phyloP scores from a whole-genome alignment of 2,797 vertebrate genomes.

The Pogoniulus pusillus region DNA sequence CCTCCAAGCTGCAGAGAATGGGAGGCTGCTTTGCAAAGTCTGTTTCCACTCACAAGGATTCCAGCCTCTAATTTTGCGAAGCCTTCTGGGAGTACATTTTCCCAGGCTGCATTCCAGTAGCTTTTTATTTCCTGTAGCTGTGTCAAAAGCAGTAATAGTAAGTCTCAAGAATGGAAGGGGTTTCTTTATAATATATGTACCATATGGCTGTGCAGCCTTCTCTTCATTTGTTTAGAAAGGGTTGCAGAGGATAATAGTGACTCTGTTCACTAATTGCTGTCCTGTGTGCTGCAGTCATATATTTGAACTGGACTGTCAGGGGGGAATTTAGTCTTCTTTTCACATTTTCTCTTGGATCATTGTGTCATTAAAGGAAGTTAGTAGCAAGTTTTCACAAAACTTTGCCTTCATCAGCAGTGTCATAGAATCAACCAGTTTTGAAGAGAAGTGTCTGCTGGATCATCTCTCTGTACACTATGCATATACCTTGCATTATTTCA shows the following conservation, averaged over 20 bases:
- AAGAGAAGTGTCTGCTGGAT: no score
- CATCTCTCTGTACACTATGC: no score
- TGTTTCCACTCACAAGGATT: conserved; percentile 80
- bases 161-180: conserved; percentile 71
- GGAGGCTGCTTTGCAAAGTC: conserved; percentile 69
- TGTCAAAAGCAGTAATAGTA: conserved; percentile 75
- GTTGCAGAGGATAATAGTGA: conserved; percentile 45
- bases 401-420: neutral
- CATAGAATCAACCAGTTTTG: no score
- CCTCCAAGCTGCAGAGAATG: conserved; percentile 54
- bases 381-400: conserved; percentile 21
- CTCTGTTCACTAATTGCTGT: conserved; percentile 46
- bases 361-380: conserved; percentile 11
- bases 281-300: neutral
- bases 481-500: no score
- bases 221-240: conserved; percentile 56
- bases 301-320: neutral
- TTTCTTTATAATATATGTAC: conserved; percentile 72
- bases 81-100: conserved; percentile 77
- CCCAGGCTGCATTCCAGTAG: conserved; percentile 77
- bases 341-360: neutral
- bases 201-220: conserved; percentile 60
- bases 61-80: conserved; percentile 75
- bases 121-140: conserved; percentile 78
- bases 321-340: neutral